Evolutionary conservation across 2,113 vertebrate species (phyloP), one percentile per base, ranked within the genome.

Genomic region (Macroglossus sobrinus): DNA sequence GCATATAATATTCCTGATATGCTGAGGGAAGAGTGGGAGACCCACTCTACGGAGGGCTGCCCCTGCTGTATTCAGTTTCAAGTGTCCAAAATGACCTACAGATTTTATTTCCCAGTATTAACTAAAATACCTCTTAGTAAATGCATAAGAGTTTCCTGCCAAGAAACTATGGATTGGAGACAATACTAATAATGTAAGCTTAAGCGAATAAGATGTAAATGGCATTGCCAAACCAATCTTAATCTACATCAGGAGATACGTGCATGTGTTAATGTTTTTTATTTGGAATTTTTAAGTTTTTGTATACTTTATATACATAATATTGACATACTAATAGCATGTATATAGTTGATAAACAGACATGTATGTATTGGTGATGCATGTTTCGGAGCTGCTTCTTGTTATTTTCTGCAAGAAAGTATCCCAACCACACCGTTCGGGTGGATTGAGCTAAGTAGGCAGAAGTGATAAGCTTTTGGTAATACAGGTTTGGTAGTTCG

Each of bases 111-210:
- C 93, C 38, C 57, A 69, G 1, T 79, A 61, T 75, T 95, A 87
- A 61, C 28, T 88, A 53, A 97, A 93, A 55, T 84, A 84, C 55
- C 30, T 7, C 45, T 81, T 63, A 75, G 81, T 93, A 84, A 88
- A 84, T 28, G 7, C 24, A 61, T 30, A 50, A 81, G 11, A 10
- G 4, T 84, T 50, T 15, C 14, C 19, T 33, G 15, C 71, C 66
- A 96, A 91, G 69, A 91, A 96, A 91, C 4, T 59, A 9, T 24
- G 40, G 11, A 22, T 57, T 91, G 2, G 91, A 84, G 90, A 76
- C 68, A 75, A 75, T 47, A 64, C 5, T 93, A 47, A 84, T 74
- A 61, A 69, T 80, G 30, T 22, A 81, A 75, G 19, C 24, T n/a
- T 61, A 82, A 68, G 57, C 66, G 61, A 92, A 75, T 38, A 68